These are phyloP conservation scores for Calameuta idolon DNA, from an alignment of 2,888 invertebrate species.

Conservation along the genomic window DNA sequence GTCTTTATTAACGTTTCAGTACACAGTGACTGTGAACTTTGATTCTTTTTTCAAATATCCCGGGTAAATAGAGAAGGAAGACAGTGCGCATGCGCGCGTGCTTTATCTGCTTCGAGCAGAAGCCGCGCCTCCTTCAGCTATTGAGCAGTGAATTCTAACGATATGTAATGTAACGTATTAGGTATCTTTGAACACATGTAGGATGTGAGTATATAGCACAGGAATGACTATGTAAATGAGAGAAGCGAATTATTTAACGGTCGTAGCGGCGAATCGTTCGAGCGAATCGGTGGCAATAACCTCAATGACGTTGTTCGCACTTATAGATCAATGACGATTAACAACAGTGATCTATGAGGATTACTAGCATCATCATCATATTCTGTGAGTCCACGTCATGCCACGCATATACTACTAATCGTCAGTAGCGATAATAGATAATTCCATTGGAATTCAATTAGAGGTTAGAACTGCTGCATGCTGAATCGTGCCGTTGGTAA, in stretches of 20 bases:
- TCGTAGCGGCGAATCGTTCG: slow-evolving; percentile 11
- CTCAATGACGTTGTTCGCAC: slow-evolving; percentile 11
- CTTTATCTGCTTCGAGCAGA: not conserved
- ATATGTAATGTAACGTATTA: not conserved
- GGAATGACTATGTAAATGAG: slow-evolving; percentile 19
- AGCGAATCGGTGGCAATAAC: slow-evolving; percentile 20
- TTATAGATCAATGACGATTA: not conserved
- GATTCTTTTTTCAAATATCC: not conserved
- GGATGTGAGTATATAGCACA: slow-evolving; percentile 7
- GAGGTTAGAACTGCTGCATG: not conserved
- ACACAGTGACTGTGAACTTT: not conserved
- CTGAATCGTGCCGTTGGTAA: not conserved
- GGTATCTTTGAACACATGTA: not conserved
- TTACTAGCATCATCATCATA: not conserved
- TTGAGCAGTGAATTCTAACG: not conserved
- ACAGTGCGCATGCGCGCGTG: not conserved
- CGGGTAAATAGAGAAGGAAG: not conserved
- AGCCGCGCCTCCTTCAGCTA: not conserved
- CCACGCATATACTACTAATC: not conserved
- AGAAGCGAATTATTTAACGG: slow-evolving; percentile 20
- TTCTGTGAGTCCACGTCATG: not conserved
- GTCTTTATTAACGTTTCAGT: not conserved
- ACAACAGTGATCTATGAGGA: not conserved
- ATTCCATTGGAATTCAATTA: not conserved
- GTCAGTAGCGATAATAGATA: not conserved